Percentiles rank a stretch among this genome's conserved stretches.
These are phyloP conservation scores for Ceratina australensis DNA, from an alignment of 1,140 invertebrate species.

Conservation along the genomic window DNA sequence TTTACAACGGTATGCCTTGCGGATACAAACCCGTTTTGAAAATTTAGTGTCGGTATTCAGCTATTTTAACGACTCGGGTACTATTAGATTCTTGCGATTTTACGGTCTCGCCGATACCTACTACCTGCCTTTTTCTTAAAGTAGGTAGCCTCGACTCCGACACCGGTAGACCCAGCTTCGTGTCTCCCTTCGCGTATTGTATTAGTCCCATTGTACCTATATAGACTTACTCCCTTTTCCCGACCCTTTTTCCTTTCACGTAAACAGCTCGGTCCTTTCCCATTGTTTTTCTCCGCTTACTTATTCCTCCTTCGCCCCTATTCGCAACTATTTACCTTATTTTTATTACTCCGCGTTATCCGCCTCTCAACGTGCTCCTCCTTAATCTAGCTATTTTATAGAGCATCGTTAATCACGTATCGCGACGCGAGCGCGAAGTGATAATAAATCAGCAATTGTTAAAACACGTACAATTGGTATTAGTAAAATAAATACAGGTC, in stretches of 20 bases:
- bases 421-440: no score
- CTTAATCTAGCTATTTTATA: no score
- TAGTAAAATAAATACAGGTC: no score
- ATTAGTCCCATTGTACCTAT: slow-evolving; percentile 57
- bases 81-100: slow-evolving; percentile 31
- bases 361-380: no score
- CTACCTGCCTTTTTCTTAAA: slow-evolving; percentile 44
- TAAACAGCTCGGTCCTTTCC: background rate
- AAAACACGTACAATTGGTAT: background rate
- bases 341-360: no score
- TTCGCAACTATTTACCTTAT: background rate
- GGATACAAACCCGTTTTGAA: slow-evolving; percentile 19
- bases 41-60: slow-evolving; percentile 19
- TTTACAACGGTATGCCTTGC: no score
- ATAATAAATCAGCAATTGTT: background rate
- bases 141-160: slow-evolving; percentile 9
- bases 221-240: slow-evolving; percentile 17
- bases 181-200: slow-evolving; percentile 28
- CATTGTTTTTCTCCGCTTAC: background rate
- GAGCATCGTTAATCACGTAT: no score
- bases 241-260: slow-evolving; percentile 26
- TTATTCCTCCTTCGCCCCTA: background rate
- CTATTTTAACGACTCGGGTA: slow-evolving; percentile 18
- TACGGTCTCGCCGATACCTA: slow-evolving; percentile 25
- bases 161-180: slow-evolving; percentile 23